phyloP scores from a whole-genome alignment of 1,140 invertebrate genomes.

The Trigoniulus corallinus region DNA sequence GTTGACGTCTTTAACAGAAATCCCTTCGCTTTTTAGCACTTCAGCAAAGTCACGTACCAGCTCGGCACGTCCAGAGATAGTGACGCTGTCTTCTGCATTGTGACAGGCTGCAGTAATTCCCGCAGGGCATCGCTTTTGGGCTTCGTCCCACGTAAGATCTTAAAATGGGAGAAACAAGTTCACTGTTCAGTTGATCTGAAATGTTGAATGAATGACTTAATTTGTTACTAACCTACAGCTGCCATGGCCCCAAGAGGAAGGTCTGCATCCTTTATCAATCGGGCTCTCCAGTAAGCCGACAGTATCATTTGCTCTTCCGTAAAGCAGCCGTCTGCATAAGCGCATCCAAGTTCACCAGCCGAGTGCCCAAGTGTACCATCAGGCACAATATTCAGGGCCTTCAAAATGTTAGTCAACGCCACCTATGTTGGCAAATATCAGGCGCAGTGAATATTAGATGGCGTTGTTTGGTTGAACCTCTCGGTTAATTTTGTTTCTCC shows the following conservation, averaged over 20 bases:
- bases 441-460: neutral
- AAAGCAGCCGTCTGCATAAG: slow-evolving; percentile 88
- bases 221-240: slow-evolving; percentile 40
- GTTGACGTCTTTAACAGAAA: slow-evolving; percentile 77
- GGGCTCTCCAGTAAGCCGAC: slow-evolving; percentile 80
- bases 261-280: slow-evolving; percentile 60
- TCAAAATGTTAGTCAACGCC: slow-evolving; percentile 73
- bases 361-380: slow-evolving; percentile 94
- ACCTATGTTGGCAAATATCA: slow-evolving; percentile 34
- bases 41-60: slow-evolving; percentile 52
- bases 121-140: slow-evolving; percentile 47
- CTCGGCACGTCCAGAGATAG: slow-evolving; percentile 68
- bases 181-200: neutral
- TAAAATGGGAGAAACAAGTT: neutral
- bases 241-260: slow-evolving; percentile 63
- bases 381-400: slow-evolving; percentile 52
- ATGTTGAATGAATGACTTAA: neutral
- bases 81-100: slow-evolving; percentile 79
- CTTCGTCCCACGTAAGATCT: slow-evolving; percentile 61
- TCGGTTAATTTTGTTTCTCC: too few relatives aligned
- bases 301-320: slow-evolving; percentile 82
- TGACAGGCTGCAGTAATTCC: slow-evolving; percentile 78
- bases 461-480: too few relatives aligned
- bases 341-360: slow-evolving; percentile 85
- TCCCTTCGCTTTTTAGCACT: slow-evolving; percentile 52